phyloP scores from a whole-genome alignment of 2,888 invertebrate species.

The Melipona beecheii region DNA sequence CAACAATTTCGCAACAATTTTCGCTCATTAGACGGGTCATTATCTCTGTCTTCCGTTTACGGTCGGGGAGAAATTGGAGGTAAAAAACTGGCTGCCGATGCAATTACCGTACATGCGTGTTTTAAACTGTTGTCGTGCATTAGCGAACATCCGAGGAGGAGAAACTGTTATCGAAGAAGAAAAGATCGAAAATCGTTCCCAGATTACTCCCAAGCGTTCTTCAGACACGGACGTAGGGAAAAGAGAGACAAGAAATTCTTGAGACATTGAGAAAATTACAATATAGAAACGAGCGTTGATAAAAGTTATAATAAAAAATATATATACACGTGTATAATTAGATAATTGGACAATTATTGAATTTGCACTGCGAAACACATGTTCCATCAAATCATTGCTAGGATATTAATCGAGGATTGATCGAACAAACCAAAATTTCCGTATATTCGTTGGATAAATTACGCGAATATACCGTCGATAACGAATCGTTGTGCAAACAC shows the following conservation, averaged over 20 bases:
- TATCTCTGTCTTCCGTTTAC: conserved; percentile 48
- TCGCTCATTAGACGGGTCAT: conserved; percentile 40
- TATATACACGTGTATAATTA: too few relatives aligned
- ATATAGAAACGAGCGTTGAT: background rate
- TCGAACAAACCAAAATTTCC: conserved; percentile 48
- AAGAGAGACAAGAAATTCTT: background rate
- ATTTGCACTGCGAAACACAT: background rate
- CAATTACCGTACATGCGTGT: conserved; percentile 26
- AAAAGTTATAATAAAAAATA: background rate
- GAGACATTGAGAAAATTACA: background rate
- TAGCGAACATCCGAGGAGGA: background rate
- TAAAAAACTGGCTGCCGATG: conserved; percentile 4
- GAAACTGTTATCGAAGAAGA: conserved; percentile 13
- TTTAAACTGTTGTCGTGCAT: conserved; percentile 27
- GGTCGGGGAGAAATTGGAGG: conserved; percentile 35
- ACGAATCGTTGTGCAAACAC: conserved; percentile 76
- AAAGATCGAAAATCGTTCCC: background rate
- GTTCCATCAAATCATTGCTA: background rate
- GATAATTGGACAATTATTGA: background rate
- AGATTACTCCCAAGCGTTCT: background rate
- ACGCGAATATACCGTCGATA: conserved; percentile 68
- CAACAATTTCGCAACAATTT: conserved; percentile 45
- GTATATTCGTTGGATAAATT: conserved; percentile 69
- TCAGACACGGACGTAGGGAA: background rate
- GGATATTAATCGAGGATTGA: background rate